Conservation (phyloP, 2,113 vertebrate genomes). For the Chamaea fasciata region DNA sequence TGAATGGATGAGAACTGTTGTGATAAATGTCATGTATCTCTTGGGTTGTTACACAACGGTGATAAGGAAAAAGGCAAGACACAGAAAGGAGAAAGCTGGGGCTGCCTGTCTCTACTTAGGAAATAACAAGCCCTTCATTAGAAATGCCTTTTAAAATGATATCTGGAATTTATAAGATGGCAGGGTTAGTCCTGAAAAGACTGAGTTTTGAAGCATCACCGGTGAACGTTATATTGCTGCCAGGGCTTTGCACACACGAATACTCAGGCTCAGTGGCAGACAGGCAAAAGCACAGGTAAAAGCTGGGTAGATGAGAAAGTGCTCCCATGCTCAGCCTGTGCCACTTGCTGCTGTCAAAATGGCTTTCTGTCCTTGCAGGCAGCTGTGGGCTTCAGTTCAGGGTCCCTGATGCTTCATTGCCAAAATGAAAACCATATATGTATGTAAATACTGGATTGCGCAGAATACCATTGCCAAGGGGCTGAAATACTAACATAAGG, state of each 20-base stretch:
- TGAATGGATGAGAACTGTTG: conserved; percentile 60
- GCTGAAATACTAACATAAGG: background rate
- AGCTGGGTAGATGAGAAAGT: background rate
- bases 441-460: background rate
- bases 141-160: background rate
- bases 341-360: background rate
- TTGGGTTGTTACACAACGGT: conserved; percentile 6
- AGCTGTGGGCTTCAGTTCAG: background rate
- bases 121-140: background rate
- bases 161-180: background rate
- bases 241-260: background rate
- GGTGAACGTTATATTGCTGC: background rate
- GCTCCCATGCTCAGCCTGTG: fast-evolving
- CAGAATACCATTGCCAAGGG: background rate
- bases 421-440: background rate
- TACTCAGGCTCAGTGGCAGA: background rate
- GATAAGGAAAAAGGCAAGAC: background rate
- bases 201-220: background rate
- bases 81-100: background rate
- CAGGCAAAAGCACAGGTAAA: background rate
- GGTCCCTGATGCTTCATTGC: background rate
- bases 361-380: background rate
- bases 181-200: background rate
- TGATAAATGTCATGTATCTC: conserved; percentile 76
- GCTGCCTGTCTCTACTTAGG: background rate